Base-by-base conservation (phyloP, 2,113 vertebrate species). In the Motacilla tschutschensis region DNA sequence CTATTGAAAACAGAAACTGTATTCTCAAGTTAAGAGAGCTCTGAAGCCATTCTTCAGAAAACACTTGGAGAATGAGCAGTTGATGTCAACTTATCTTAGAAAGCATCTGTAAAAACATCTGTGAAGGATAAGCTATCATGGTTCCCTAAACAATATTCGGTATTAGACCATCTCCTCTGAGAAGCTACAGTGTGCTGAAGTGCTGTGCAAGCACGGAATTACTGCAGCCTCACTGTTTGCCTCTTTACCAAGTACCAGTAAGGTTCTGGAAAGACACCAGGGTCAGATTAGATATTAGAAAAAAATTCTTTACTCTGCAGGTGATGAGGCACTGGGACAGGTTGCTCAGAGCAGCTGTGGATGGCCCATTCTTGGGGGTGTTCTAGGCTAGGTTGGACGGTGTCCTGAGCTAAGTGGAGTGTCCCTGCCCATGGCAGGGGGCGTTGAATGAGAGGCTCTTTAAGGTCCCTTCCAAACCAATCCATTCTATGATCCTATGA, bases 371-470 rank as follows among this genome's bases (percentile, higher is more conserved):
- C 44, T n/a, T 65, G 66, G n/a, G 24, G 18, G 33, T 40, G 11
- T 40, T 46, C 33, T 40, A 19, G 67, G 36, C 22, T 10, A 28
- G 12, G 8, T 0, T 71, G 65, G 36, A 38, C 64, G n/a, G 36
- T 41, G 12, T 24, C 13, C 50, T 58, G 58, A 58, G 44, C 36
- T 29, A 71, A 24, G 8, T 44, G 13, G 8, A 33, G 11, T 33
- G n/a, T 51, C 33, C 16, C 19, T 79, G 66, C 24, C 31, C 24
- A 10, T 40, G 59, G 46, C 6, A 17, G 24, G 3, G 5, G 13
- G 6, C 1, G 17, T 58, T 38, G 33, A 59, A 46, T 0, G 0
- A 25, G 24, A 25, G 48, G 38, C 10, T 51, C 24, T 46, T 10
- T 65, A 21, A 46, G 10, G 11, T 33, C 28, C 7, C 11, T 38